Base-by-base conservation (phyloP, 2,888 invertebrate species). In the Endomychus coccineus region DNA sequence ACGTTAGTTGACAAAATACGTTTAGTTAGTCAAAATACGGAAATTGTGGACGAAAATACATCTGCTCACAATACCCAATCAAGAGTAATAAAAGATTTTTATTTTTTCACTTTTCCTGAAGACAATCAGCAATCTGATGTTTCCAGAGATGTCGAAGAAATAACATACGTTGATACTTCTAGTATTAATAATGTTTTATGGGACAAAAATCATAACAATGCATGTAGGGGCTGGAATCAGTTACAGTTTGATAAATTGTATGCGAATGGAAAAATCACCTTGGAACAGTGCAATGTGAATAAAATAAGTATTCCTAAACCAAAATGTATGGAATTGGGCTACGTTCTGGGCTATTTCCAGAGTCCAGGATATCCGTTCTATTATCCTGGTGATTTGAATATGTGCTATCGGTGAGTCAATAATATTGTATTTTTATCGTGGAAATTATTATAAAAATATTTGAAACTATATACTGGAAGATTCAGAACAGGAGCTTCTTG, bases 291-390 rank as follows among this genome's bases (percentile, higher is more conserved):
- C 19, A 14, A n/a, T 5, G 29, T 12, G 16, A 19, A 12, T 9
- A 6, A 27, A 13, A 23, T 13, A 10, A 16, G 23, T 11, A 34
- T 14, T 15, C 4, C 17, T 19, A 19, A 27, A 4, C 19, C 32
- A 28, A n/a, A 46, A 12, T 34, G 69, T 49, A 45, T 59, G 16
- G 54, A 59, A 16, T 43, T 68, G 13, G 46, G 51, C 37, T 52
- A 51, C 9, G 25, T 43, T 7, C 53, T 56, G 39, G 71, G 71
- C n/a, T 57, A 56, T 27, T 54, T 71, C 19, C 58, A 58, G 22
- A 68, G 67, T 34, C 67, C 69, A 2, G 59, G 61, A 22, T 70
- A 69, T 57, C 71, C 71, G 2, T 55, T 54, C 35, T 56, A 50
- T 40, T 71, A 71, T 53, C 64, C 66, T 1, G 52, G 52, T 36